Percentiles rank a stretch among this genome's conserved stretches.
These are phyloP conservation scores for Bursaphelenchus mucronatus DNA, from an alignment of 1,140 invertebrate genomes.

Conservation along the genomic window DNA sequence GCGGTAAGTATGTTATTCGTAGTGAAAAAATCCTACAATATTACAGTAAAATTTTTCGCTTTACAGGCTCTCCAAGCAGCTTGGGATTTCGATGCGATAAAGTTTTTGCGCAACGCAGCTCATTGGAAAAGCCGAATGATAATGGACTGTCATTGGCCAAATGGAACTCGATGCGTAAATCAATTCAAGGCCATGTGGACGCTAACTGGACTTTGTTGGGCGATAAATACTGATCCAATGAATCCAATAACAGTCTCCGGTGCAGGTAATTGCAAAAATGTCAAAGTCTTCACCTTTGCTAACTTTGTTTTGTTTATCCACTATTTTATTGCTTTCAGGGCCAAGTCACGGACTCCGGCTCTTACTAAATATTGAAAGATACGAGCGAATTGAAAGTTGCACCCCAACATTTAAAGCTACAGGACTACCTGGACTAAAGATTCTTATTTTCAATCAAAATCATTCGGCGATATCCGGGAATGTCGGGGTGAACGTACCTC, in stretches of 20 bases:
- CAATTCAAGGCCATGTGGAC: slow-evolving; percentile 58
- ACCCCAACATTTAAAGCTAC: slow-evolving; percentile 49
- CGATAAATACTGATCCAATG: slow-evolving; percentile 55
- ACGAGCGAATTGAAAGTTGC: slow-evolving; percentile 58
- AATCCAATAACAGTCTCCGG: slow-evolving; percentile 51
- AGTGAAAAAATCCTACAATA: not conserved
- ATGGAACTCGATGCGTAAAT: slow-evolving; percentile 48
- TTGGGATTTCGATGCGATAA: slow-evolving; percentile 58
- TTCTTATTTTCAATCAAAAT: slow-evolving; percentile 60
- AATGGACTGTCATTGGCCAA: slow-evolving; percentile 54
- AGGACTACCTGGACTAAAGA: slow-evolving; percentile 53
- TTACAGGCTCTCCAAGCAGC: slow-evolving; percentile 50
- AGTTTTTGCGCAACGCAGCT: slow-evolving; percentile 53
- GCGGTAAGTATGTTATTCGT: slow-evolving; percentile 20
- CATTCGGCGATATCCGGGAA: slow-evolving; percentile 48
- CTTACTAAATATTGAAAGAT: slow-evolving; percentile 58
- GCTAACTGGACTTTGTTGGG: slow-evolving; percentile 59
- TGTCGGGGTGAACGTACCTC: slow-evolving; percentile 59
- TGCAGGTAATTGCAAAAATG: slow-evolving; percentile 26
- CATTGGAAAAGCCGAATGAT: slow-evolving; percentile 55
- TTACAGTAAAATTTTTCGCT: slow-evolving; percentile 1
- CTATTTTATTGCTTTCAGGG: slow-evolving; percentile 25
- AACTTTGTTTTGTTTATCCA: slow-evolving; percentile 1
- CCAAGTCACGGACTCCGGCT: slow-evolving; percentile 47
- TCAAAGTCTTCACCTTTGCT: not conserved